These are phyloP conservation scores for Chaenogobius annularis DNA, from an alignment of 2,113 vertebrate species.

Conservation along the genomic window DNA sequence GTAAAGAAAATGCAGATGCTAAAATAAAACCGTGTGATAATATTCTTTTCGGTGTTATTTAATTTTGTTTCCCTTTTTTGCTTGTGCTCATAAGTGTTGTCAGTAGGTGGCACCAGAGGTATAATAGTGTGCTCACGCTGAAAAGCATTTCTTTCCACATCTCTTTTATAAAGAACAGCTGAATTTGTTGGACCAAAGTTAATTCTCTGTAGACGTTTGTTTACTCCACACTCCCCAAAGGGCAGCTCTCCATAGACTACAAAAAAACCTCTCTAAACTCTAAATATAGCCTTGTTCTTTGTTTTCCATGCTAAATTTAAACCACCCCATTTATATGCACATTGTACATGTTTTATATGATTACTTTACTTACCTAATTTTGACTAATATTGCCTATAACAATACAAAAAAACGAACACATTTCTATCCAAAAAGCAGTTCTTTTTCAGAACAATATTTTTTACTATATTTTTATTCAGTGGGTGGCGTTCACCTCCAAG, in stretches of 20 bases:
- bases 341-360: too few relatives aligned
- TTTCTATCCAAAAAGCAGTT: too few relatives aligned
- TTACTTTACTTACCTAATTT: too few relatives aligned
- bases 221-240: too few relatives aligned
- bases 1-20: conserved; percentile 55
- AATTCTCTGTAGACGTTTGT: not conserved
- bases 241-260: too few relatives aligned
- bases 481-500: too few relatives aligned
- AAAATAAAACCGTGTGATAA: conserved; percentile 14
- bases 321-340: not conserved
- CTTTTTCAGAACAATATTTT: too few relatives aligned
- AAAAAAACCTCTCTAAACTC: not conserved
- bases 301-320: not conserved
- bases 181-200: not conserved
- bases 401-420: too few relatives aligned
- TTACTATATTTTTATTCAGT: too few relatives aligned
- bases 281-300: not conserved
- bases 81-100: not conserved
- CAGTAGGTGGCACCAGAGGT: conserved; percentile 34
- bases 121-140: not conserved
- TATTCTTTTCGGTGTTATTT: not conserved
- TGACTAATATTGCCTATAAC: too few relatives aligned
- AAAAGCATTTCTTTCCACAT: conserved; percentile 3
- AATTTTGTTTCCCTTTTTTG: not conserved
- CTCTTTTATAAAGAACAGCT: not conserved